Base-by-base conservation (phyloP, 1,140 invertebrate genomes). In the Oryzaephilus surinamensis region DNA sequence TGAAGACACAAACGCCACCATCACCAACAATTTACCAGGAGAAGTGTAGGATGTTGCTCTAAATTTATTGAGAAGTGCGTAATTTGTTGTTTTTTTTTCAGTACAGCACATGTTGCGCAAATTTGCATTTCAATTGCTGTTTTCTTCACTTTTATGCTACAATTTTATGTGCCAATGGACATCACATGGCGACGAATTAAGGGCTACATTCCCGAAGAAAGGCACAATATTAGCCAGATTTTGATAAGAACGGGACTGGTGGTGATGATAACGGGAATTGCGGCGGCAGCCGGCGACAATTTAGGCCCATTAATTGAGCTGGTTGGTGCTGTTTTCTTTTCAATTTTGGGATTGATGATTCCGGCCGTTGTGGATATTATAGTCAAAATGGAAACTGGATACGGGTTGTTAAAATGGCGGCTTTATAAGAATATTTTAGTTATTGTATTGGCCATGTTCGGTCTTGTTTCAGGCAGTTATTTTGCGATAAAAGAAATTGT, bases 261-360 rank as follows among this genome's bases (percentile, higher is more conserved):
- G 46, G 67, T 73, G 11, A 38, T 73, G 2, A 39, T 73, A 7
- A 70, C 69, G 84, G 84, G 84, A 60, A 60, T 70, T 7, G 60
- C 94, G 16, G 85, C 88, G 0, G 67, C 75, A n/a, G n/a, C n/a
- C 2, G 64, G 73, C 4, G 76, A 94, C n/a, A 71, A 88, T 46
- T 62, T 96, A 28, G 87, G 87, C 36, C 69, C 87, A 2, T 74
- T 94, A 37, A 95, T 95, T 42, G 81, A 86, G n/a, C 65, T 93
- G 18, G 82, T 94, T n/a, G 91, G 91, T 6, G 83, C 92, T 2
- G 66, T 93, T 16, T 84, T 83, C 55, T 85, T 90, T 49, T 85
- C 85, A n/a, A 78, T 85, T n/a, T 69, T 95, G 7, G 88, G 89
- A 2, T 63, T 77, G 7, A 77, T 91, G 27, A 77, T 89, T 48